These are phyloP conservation scores for Aplochiton taeniatus DNA, from an alignment of 2,797 vertebrate species.

Conservation along the genomic window DNA sequence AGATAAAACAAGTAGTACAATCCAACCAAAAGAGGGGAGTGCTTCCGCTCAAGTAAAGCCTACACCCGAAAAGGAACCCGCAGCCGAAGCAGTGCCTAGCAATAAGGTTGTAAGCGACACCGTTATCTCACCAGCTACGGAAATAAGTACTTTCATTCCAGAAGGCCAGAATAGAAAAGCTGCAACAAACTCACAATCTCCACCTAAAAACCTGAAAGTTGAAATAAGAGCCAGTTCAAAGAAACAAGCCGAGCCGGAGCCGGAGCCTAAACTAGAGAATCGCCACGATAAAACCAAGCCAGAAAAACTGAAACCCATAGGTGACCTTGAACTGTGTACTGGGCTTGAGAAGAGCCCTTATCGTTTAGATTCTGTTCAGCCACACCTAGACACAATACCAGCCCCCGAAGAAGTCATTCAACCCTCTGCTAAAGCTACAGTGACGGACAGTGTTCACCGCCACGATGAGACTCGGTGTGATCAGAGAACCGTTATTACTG, in stretches of 20 bases:
- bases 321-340: conserved; percentile 28
- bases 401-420: conserved; percentile 34
- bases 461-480: conserved; percentile 21
- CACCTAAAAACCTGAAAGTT: conserved; percentile 2
- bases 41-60: no score
- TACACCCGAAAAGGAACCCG: no score
- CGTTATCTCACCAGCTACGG: conserved; percentile 13
- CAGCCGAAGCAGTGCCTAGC: neutral
- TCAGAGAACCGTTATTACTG: conserved; percentile 4
- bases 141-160: conserved; percentile 6
- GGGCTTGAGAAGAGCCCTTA: conserved; percentile 19
- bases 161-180: conserved; percentile 2
- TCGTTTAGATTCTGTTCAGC: conserved; percentile 12
- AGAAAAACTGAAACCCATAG: conserved; percentile 9
- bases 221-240: conserved; percentile 11
- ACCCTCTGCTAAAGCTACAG: conserved; percentile 36
- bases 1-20: no score
- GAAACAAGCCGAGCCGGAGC: conserved; percentile 13
- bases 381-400: conserved; percentile 26
- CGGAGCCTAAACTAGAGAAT: conserved; percentile 14
- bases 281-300: conserved; percentile 8
- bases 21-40: no score
- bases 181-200: conserved; percentile 14
- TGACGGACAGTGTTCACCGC: conserved; percentile 16
- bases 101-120: neutral